Evolutionary conservation across 2,888 invertebrate genomes (phyloP).

Genomic region (Luperina testacea): DNA sequence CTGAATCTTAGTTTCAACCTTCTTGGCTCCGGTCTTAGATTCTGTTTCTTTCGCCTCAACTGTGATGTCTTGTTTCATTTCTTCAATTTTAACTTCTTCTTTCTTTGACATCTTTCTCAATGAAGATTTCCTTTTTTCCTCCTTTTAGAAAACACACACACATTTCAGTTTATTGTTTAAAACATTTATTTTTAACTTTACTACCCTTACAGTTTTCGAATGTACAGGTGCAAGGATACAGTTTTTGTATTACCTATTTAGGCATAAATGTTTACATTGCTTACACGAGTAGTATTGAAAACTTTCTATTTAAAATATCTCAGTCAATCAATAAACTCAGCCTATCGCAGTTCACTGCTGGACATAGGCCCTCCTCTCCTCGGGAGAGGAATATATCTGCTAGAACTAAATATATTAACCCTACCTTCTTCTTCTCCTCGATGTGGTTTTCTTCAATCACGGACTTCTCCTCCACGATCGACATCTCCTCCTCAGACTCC

Average conservation of each 20-base stretch:
- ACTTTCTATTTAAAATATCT: background rate
- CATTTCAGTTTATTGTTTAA: background rate
- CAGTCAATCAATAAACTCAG: too few species aligned
- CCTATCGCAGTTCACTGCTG: too few species aligned
- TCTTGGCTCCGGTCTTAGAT: conserved; percentile 76
- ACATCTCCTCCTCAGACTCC: conserved; percentile 89
- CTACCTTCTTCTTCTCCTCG: conserved; percentile 86
- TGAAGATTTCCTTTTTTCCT: conserved; percentile 82
- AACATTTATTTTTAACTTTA: background rate
- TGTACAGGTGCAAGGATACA: too few species aligned
- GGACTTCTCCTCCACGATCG: conserved; percentile 86
- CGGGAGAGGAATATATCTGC: background rate
- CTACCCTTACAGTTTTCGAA: background rate
- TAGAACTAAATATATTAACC: background rate
- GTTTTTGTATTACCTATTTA: background rate
- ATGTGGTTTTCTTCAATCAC: conserved; percentile 88
- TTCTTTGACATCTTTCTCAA: conserved; percentile 82
- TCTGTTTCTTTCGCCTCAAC: conserved; percentile 81
- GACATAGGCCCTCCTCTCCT: too few species aligned
- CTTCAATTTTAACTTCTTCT: conserved; percentile 77
- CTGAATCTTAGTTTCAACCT: conserved; percentile 80
- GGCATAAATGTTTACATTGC: background rate
- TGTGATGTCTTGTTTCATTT: conserved; percentile 75
- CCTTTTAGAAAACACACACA: conserved; percentile 59
- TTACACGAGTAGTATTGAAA: background rate